Conservation (phyloP, 2,797 vertebrate genomes). For the Anolis apletophallus region DNA sequence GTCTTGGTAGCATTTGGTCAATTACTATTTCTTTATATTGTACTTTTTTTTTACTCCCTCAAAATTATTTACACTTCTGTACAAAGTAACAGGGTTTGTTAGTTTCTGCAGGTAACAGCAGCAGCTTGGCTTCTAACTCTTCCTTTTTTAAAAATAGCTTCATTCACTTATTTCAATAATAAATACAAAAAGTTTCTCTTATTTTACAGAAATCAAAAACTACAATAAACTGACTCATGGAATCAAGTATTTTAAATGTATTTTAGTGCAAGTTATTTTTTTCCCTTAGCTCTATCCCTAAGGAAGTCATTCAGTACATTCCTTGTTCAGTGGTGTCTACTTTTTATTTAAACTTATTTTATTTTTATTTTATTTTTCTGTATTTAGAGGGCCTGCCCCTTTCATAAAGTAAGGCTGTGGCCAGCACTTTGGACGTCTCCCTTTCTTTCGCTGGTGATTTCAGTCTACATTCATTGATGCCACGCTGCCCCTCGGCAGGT, state of each 20-base stretch:
- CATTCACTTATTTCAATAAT: slow-evolving; percentile 99
- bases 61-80: slow-evolving; percentile 97
- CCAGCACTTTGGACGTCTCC: slow-evolving; percentile 94
- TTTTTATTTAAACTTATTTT: slow-evolving; percentile 81
- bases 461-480: slow-evolving; percentile 87
- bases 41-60: slow-evolving; percentile 85
- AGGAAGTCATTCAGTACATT: slow-evolving; percentile 99
- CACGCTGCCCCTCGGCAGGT: slow-evolving; percentile 73
- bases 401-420: slow-evolving; percentile 94
- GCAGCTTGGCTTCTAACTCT: slow-evolving; percentile 93
- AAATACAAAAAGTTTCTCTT: slow-evolving; percentile 99
- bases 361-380: slow-evolving; percentile 54
- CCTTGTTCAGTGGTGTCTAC: slow-evolving; percentile 99
- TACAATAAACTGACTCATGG: slow-evolving; percentile 99
- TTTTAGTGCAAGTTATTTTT: slow-evolving; percentile 99
- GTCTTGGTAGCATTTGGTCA: slow-evolving; percentile 99
- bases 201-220: slow-evolving; percentile 98
- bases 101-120: slow-evolving; percentile 95
- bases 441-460: slow-evolving; percentile 98
- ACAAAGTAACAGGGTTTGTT: slow-evolving; percentile 99
- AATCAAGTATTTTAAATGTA: slow-evolving; percentile 99
- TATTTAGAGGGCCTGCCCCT: slow-evolving; percentile 96
- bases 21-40: slow-evolving; percentile 95
- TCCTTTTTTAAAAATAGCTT: slow-evolving; percentile 98
- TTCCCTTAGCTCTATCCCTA: slow-evolving; percentile 95